Base-by-base conservation (phyloP, 53 echinoderm and acorn worm genomes). In the Crossaster papposus region DNA sequence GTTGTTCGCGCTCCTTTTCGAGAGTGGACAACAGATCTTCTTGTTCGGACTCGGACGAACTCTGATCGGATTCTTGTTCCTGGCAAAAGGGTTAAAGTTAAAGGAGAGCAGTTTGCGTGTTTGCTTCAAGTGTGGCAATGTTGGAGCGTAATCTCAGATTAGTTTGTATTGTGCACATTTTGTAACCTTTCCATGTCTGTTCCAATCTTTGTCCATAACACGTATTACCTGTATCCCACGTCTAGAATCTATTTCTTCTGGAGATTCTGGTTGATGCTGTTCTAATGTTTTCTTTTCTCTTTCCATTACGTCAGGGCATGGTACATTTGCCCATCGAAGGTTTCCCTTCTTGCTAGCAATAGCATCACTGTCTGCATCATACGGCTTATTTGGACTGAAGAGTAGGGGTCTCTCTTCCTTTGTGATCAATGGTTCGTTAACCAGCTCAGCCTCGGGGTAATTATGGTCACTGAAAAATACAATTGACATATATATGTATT, bases 11-110 rank as follows among this genome's bases (percentile, higher is more conserved):
- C 87, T 77, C 76, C 62, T 77, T 53, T 58, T 87, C 87, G 24
- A 87, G 87, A 51, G 76, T 87, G 36, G 87, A 87, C 24, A 87
- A 18, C 58, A 87, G 58, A 22, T 87, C 87, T 24, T 36, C 77
- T 3, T 83, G n/a, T 44, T 83, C 83, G 24, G 83, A 83, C 13
- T 83, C 83, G 37, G 83, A 68, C 2, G 17, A 26, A 28, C 0
- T 70, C 37, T 83, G 65, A 12, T 78, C 79, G 23, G 28, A 50
- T 65, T 64, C 81, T 51, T 36, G 28, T 26, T 10, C 65, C 64
- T 37, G 65, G 81, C 62, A 20, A 70, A n/a, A 23, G 34, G 75
- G 14, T 65, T 70, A 65, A 30, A 70, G 10, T 30, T 0, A 8
- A 63, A 15, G 14, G 14, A 18, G 32, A 30, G 33, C 3, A 58